Conservation (phyloP, 2,113 vertebrate species). For the Cynocephalus volans region DNA sequence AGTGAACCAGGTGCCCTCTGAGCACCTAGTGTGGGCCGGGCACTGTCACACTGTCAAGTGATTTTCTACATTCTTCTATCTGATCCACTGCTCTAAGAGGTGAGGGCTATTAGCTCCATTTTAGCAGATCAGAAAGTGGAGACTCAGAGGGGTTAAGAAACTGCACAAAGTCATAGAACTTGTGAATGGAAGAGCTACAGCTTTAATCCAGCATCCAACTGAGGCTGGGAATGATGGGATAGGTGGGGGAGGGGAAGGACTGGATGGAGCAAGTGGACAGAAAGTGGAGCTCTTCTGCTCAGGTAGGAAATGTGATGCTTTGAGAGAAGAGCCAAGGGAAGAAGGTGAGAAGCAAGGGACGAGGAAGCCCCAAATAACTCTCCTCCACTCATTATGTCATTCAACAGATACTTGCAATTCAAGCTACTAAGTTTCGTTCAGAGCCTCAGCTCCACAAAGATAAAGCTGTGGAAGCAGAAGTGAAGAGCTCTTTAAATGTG, state of each 20-base stretch:
- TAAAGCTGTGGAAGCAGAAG: neutral
- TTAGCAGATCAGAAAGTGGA: neutral
- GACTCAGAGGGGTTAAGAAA: neutral
- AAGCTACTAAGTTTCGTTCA: neutral
- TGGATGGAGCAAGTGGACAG: neutral
- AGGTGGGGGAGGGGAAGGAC: too few relatives aligned
- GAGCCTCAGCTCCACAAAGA: neutral
- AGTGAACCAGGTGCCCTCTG: neutral
- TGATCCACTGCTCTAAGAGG: neutral
- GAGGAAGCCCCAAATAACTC: neutral
- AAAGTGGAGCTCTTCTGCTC: neutral
- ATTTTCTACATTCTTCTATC: neutral
- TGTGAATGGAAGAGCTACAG: neutral
- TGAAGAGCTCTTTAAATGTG: neutral
- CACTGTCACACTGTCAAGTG: too few relatives aligned
- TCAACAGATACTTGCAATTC: neutral
- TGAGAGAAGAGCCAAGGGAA: neutral
- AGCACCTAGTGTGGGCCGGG: neutral
- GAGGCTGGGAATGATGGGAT: neutral
- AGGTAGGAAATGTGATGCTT: neutral
- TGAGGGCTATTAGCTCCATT: neutral
- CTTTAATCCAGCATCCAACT: neutral
- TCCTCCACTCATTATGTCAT: neutral
- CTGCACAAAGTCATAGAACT: neutral
- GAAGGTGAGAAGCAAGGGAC: neutral